Conservation (phyloP, 2,113 vertebrate species). For the Paralichthys olivaceus region DNA sequence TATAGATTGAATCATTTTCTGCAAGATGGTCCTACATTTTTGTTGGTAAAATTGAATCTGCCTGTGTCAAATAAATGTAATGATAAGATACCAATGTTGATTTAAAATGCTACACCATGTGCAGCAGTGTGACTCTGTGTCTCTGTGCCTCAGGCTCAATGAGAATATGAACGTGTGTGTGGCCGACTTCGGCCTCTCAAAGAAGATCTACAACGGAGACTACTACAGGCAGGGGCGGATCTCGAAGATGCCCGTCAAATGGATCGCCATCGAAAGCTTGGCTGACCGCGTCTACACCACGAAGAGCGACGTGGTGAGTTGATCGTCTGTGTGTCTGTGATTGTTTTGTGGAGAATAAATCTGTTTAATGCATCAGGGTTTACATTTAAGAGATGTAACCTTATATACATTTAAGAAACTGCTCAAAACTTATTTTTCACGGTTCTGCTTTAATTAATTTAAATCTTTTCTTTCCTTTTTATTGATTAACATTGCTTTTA, state of each 20-base stretch:
- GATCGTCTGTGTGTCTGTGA: neutral
- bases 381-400: too few species aligned
- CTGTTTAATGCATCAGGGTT: too few species aligned
- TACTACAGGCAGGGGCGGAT: conserved; percentile 94
- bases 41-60: neutral
- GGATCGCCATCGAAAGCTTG: conserved; percentile 94
- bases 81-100: too few species aligned
- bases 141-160: conserved; percentile 83
- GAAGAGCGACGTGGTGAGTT: conserved; percentile 91
- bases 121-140: neutral
- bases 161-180: conserved; percentile 95
- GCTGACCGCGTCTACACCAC: conserved; percentile 93
- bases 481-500: too few species aligned
- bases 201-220: conserved; percentile 94
- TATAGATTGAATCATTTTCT: neutral
- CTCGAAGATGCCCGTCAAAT: conserved; percentile 95
- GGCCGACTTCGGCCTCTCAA: conserved; percentile 93
- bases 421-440: too few species aligned
- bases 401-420: too few species aligned
- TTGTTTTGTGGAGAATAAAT: too few species aligned
- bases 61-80: neutral
- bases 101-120: too few species aligned
- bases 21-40: neutral
- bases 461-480: too few species aligned
- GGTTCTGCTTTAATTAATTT: too few species aligned